Conservation (phyloP, 2,888 invertebrate genomes). For the Coenonympha glycerion region DNA sequence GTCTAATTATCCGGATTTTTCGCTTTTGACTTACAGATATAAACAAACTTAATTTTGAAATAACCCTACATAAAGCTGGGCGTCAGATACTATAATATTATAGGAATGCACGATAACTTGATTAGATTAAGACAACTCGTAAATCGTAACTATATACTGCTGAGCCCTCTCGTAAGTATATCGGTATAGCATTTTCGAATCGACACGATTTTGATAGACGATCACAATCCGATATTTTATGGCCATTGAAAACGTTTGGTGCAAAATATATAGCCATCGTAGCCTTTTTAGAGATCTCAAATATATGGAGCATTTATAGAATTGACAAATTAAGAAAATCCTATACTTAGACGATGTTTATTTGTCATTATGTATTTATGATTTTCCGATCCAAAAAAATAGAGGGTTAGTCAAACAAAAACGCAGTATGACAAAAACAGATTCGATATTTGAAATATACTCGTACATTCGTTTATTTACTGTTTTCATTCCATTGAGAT, state of each 20-base stretch:
- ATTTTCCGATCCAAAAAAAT: no score
- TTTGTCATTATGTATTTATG: no score
- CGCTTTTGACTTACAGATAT: not conserved
- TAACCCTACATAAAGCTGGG: no score
- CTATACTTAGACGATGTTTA: constrained; percentile 12
- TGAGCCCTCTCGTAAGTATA: not conserved
- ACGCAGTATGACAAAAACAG: no score
- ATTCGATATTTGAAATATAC: no score
- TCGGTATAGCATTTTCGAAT: not conserved
- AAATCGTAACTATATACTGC: no score
- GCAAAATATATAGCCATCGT: not conserved
- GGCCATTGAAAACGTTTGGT: constrained; percentile 29
- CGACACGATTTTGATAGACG: constrained; percentile 12
- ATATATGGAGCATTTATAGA: not conserved
- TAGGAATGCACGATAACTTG: no score
- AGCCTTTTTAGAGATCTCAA: not conserved
- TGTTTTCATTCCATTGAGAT: no score
- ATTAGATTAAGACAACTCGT: no score
- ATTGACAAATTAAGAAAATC: not conserved
- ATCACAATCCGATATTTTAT: constrained; percentile 9
- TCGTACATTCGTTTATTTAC: no score
- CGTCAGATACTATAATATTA: no score
- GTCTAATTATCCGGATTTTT: not conserved
- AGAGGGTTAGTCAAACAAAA: no score
- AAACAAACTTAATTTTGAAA: not conserved